Base-by-base conservation (phyloP, 2,888 invertebrate species). In the Reticulitermes lucifugus region DNA sequence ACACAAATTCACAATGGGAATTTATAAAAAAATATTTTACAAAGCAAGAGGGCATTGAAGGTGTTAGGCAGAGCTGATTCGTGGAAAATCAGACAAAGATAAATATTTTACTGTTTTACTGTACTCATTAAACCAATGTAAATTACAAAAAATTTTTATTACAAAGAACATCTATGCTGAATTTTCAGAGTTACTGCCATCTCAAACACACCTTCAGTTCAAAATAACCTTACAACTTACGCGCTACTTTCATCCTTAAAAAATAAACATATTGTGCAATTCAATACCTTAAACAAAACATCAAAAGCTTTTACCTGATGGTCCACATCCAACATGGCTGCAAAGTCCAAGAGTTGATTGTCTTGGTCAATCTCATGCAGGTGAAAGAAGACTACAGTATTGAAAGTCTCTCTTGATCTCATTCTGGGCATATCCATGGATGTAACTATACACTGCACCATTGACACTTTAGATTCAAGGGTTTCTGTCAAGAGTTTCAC, bases 361-460 rank as follows among this genome's bases (percentile, higher is more conserved):
- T 89, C 88, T 71, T 88, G 88, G 70, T 88, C 87, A 60, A 89
- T 88, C 84, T 89, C 88, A 75, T 88, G 86, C 51, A 85, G 60
- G 75, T 89, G 89, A 77, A 89, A 88, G 43, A 88, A 86, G 12
- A 89, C 87, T 21, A 89, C 87, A 18, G 88, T 88, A 81, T 89
- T 89, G 86, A 87, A 89, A 35, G 12, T 71, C 46, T 85, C 83
- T 71, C 55, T 73, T 41, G 18, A 79, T 35, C 71, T 46, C 46
- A 25, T 14, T 29, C 60, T 71, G 77, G 59, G 79, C 7, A 70
- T 25, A 6, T 82, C 55, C 2, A 77, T 29, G 1, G 25, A 75
- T n/a, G 87, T 86, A n/a, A 87, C 85, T 9, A 88, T 83, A 25
- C 85, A 82, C 59, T 87, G 86, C n/a, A 89, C 87, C 25, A 84